These are phyloP conservation scores for Argyrosomus regius DNA, from an alignment of 2,797 vertebrate genomes.

Conservation along the genomic window DNA sequence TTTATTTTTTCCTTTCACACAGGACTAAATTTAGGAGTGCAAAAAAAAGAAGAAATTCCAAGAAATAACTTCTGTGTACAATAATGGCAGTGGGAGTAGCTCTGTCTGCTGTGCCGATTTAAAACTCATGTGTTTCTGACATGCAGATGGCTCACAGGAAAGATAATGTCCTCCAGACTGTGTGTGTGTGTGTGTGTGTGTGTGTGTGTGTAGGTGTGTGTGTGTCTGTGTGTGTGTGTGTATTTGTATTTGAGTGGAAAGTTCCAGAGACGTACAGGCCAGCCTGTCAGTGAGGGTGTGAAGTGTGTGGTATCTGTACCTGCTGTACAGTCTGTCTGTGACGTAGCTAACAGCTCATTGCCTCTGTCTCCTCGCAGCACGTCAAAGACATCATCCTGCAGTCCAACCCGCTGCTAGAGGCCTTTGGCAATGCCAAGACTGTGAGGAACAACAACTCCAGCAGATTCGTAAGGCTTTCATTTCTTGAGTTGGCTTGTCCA, in stretches of 20 bases:
- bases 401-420: slow-evolving; percentile 97
- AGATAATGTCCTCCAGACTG: slow-evolving; percentile 76
- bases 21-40: slow-evolving; percentile 43
- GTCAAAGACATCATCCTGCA: slow-evolving; percentile 99
- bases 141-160: slow-evolving; percentile 72
- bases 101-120: slow-evolving; percentile 69
- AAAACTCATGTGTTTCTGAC: slow-evolving; percentile 80
- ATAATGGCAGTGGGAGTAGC: slow-evolving; percentile 60
- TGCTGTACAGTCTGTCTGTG: slow-evolving; percentile 37
- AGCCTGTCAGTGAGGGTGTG: slow-evolving; percentile 45
- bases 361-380: slow-evolving; percentile 85
- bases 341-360: slow-evolving; percentile 55
- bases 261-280: slow-evolving; percentile 58
- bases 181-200: slow-evolving; percentile 52
- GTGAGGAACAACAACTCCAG: slow-evolving; percentile 98
- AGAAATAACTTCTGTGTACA: slow-evolving; percentile 63
- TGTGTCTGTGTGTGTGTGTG: slow-evolving; percentile 1
- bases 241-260: slow-evolving; percentile 63
- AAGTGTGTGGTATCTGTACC: slow-evolving; percentile 56
- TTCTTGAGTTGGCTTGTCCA: background rate
- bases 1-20: slow-evolving; percentile 30
- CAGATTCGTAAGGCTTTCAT: slow-evolving; percentile 91
- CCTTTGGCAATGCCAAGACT: slow-evolving; percentile 98
- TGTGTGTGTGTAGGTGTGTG: slow-evolving; percentile 27
- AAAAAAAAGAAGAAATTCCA: slow-evolving; percentile 38